Base-by-base conservation (phyloP, 2,797 vertebrate genomes). In the Amblyopsis hoosieri region DNA sequence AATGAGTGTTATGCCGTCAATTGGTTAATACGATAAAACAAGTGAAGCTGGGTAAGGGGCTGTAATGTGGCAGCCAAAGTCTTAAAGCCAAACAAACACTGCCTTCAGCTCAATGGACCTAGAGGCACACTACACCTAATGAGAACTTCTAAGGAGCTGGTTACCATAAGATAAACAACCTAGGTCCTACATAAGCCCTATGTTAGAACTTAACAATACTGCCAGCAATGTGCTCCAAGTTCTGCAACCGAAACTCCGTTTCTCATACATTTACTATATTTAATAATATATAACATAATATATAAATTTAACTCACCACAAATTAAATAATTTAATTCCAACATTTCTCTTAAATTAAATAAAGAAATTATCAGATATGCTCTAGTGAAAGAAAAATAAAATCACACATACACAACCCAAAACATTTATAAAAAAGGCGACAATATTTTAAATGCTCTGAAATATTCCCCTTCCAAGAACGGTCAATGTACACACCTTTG, bases 81-180 rank as follows among this genome's bases (percentile, higher is more conserved):
- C 12, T 60, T 63, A 12, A 73, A 74, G 48, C 62, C 45, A 76
- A 74, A 73, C 29, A 72, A 72, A 76, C 10, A 0, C 23, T 0
- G 12, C 48, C 17, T 64, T 65, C 67, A 57, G n/a, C 59, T 64
- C 9, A 57, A 67, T 37, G n/a, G 49, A 19, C 50, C 47, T 42
- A 47, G 4, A 54, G 45, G 42, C 57, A 71, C 48, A 66, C 53
- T 68, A 61, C 4, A 46, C 33, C 33, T 58, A 71, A 64, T 47
- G 33, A 71, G 69, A 54, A 63, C 57, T 65, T 68, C 37, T 61
- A n/a, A 46, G 48, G 64, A 57, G 58, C 7, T 0, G 45, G 14
- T 17, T 42, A 46, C 69, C 12, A 48, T 12, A 51, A 64, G 64
- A 59, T 54, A 50, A 68, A 78, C 60, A 19, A 59, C 50, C 17